Evolutionary conservation across 1,140 invertebrate species (phyloP).

Genomic region (Bilobella aurantiaca): DNA sequence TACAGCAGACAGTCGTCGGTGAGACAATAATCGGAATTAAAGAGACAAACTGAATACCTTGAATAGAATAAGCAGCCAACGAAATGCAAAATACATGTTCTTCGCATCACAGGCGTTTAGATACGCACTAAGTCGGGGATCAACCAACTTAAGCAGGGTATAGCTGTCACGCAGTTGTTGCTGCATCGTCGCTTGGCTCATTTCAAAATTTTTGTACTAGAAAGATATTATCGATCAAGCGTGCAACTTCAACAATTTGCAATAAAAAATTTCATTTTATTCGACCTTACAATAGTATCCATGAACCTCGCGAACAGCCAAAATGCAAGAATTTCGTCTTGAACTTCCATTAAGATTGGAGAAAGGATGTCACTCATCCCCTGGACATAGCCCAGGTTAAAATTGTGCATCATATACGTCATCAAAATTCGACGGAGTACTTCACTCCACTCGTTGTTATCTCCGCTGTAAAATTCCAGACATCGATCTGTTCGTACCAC

Average conservation of each 20-base stretch:
- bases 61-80: slow-evolving; percentile 75
- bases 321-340: slow-evolving; percentile 91
- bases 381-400: slow-evolving; percentile 90
- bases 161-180: slow-evolving; percentile 75
- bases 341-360: slow-evolving; percentile 79
- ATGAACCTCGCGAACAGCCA: slow-evolving; percentile 99
- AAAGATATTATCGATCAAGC: too few species aligned
- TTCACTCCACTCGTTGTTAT: slow-evolving; percentile 77
- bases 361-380: slow-evolving; percentile 96
- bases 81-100: slow-evolving; percentile 98
- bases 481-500: slow-evolving; percentile 91
- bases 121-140: slow-evolving; percentile 75
- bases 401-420: slow-evolving; percentile 99
- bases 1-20: too few species aligned
- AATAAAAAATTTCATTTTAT: too few species aligned
- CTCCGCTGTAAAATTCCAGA: slow-evolving; percentile 79
- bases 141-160: slow-evolving; percentile 63
- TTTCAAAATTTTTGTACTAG: slow-evolving; percentile 90
- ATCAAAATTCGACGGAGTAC: slow-evolving; percentile 78
- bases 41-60: too few species aligned
- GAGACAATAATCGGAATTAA: too few species aligned
- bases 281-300: slow-evolving; percentile 70
- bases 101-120: slow-evolving; percentile 81
- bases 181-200: slow-evolving; percentile 96
- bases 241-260: too few species aligned